phyloP scores from a whole-genome alignment of 2,888 invertebrate genomes.

The Oscheius sp. region DNA sequence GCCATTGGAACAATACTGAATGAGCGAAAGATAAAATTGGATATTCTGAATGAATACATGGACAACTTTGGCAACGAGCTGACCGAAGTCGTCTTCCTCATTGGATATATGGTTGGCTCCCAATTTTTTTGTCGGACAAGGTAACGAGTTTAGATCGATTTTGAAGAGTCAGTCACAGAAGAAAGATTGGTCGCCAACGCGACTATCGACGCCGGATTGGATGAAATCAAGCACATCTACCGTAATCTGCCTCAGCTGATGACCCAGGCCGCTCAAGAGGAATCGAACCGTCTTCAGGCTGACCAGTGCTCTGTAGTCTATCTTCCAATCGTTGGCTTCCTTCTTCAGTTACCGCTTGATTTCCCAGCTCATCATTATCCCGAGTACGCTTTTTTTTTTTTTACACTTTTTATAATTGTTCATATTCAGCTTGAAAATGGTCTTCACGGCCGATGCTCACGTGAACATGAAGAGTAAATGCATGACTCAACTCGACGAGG shows the following conservation, averaged over 20 bases:
- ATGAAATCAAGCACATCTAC: conserved; percentile 77
- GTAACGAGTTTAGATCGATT: conserved; percentile 74
- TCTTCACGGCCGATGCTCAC: conserved; percentile 80
- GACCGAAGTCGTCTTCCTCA: conserved; percentile 72
- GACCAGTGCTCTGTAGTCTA: conserved; percentile 75
- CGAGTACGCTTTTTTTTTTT: conserved; percentile 32
- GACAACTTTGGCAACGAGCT: conserved; percentile 37
- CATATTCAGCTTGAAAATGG: conserved; percentile 75
- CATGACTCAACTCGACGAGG: conserved; percentile 81
- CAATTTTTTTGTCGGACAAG: not conserved
- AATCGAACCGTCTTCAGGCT: conserved; percentile 73
- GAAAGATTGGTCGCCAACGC: conserved; percentile 83
- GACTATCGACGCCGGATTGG: conserved; percentile 83
- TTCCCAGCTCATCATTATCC: conserved; percentile 37
- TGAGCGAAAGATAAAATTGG: conserved; percentile 46
- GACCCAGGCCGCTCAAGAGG: conserved; percentile 82
- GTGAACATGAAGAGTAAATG: conserved; percentile 82
- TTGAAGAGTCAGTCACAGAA: conserved; percentile 75
- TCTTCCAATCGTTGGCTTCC: conserved; percentile 81
- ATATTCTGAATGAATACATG: conserved; percentile 43
- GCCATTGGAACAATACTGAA: conserved; percentile 46
- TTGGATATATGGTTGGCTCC: conserved; percentile 76
- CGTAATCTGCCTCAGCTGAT: conserved; percentile 81
- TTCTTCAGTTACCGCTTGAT: conserved; percentile 81
- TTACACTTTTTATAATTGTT: not conserved